Evolutionary conservation across 2,888 invertebrate genomes (phyloP).

Genomic region (Cremastobaeus sp.): DNA sequence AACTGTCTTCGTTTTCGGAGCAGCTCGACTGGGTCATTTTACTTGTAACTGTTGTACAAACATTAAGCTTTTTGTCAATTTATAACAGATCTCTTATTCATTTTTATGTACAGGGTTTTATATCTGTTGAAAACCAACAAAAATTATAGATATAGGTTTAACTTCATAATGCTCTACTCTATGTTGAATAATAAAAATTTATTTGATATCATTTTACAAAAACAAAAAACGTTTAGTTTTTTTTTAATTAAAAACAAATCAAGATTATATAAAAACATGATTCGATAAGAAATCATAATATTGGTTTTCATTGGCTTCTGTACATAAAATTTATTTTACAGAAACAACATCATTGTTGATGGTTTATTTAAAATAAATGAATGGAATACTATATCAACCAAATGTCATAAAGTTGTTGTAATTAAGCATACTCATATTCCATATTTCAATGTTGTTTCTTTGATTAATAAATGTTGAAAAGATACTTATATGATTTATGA

Average conservation of each 20-base stretch:
- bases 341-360: too few relatives aligned
- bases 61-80: constrained; percentile 68
- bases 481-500: constrained; percentile 62
- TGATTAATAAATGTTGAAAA: background rate
- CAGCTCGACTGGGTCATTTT: constrained; percentile 70
- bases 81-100: constrained; percentile 33
- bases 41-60: constrained; percentile 72
- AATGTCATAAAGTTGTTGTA: background rate
- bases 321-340: too few relatives aligned
- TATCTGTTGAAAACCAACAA: constrained; percentile 13
- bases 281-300: too few relatives aligned
- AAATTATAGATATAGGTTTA: background rate
- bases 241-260: too few relatives aligned
- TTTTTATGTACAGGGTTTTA: constrained; percentile 22
- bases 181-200: too few relatives aligned
- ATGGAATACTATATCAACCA: background rate
- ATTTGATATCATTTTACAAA: too few relatives aligned
- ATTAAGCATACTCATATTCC: background rate
- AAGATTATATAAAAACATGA: too few relatives aligned
- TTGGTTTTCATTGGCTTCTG: too few relatives aligned
- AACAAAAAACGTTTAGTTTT: too few relatives aligned
- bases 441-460: constrained; percentile 20
- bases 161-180: too few relatives aligned
- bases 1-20: constrained; percentile 70
- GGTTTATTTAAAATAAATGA: too few relatives aligned